phyloP scores from a whole-genome alignment of 2,888 invertebrate species.

The Cephus runcator region DNA sequence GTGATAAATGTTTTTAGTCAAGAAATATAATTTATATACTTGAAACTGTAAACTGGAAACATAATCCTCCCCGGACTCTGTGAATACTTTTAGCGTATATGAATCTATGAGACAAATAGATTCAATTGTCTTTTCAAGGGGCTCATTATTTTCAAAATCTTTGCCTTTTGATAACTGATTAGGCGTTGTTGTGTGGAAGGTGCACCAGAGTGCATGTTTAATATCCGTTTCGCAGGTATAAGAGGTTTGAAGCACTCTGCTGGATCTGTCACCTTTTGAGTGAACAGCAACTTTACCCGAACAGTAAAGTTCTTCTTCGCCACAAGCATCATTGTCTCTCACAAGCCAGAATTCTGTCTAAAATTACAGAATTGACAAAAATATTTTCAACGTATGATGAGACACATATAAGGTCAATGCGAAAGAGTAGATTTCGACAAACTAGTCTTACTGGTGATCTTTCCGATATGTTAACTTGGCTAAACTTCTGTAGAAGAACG shows the following conservation, averaged over 20 bases:
- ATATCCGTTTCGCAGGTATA: slow-evolving; percentile 87
- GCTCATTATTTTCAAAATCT: slow-evolving; percentile 67
- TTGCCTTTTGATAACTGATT: slow-evolving; percentile 67
- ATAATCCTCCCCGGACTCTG: slow-evolving; percentile 85
- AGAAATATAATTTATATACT: slow-evolving; percentile 49
- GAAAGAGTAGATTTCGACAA: neutral
- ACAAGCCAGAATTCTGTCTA: slow-evolving; percentile 61
- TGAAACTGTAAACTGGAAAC: slow-evolving; percentile 80
- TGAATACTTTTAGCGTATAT: slow-evolving; percentile 81
- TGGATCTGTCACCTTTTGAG: slow-evolving; percentile 52
- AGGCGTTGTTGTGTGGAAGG: slow-evolving; percentile 67
- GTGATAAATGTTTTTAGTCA: slow-evolving; percentile 13
- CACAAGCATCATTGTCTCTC: slow-evolving; percentile 68
- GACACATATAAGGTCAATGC: neutral
- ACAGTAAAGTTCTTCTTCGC: slow-evolving; percentile 89
- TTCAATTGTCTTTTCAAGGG: slow-evolving; percentile 70
- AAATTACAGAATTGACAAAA: slow-evolving; percentile 3
- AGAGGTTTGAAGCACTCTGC: slow-evolving; percentile 65
- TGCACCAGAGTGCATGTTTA: slow-evolving; percentile 83
- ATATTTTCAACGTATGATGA: neutral
- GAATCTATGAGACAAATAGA: slow-evolving; percentile 81
- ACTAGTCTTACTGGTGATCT: slow-evolving; percentile 48
- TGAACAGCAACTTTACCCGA: slow-evolving; percentile 83
- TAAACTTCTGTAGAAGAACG: slow-evolving; percentile 76
- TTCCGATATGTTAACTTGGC: slow-evolving; percentile 81